Evolutionary conservation across 23 tunicate genomes (phyloP).

Genomic region (Corella eumyota): DNA sequence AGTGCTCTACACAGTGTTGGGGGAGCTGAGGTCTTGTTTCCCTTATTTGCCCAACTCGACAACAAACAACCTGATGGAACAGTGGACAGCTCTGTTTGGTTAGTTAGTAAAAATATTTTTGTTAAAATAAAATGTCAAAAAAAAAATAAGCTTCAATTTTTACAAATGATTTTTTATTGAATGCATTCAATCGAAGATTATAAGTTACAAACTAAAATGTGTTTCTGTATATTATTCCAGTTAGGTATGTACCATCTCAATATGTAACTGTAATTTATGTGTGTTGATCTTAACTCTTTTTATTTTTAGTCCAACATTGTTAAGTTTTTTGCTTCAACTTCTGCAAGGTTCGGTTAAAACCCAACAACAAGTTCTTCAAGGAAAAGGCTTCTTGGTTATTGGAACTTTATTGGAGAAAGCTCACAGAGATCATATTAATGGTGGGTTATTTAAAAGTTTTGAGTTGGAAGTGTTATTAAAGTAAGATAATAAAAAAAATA

Average conservation of each 20-base stretch:
- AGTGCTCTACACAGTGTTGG: conserved; percentile 95
- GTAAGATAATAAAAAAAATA: too few relatives aligned
- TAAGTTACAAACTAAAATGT: too few relatives aligned
- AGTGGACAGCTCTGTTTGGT: conserved; percentile 79
- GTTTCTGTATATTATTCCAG: too few relatives aligned
- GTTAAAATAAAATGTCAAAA: too few relatives aligned
- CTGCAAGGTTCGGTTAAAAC: conserved; percentile 84
- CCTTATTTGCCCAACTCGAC: conserved; percentile 87
- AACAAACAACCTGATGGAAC: conserved; percentile 65
- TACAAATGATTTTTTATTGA: too few relatives aligned
- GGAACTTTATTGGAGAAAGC: conserved; percentile 78
- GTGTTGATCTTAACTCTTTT: too few relatives aligned
- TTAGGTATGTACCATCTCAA: too few relatives aligned
- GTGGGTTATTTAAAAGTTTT: conserved; percentile 34
- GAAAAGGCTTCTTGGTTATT: conserved; percentile 87
- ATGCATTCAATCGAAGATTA: too few relatives aligned
- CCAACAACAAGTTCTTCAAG: conserved; percentile 86
- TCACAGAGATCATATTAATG: conserved; percentile 59
- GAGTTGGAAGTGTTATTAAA: too few relatives aligned
- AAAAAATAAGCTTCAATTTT: too few relatives aligned
- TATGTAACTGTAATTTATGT: too few relatives aligned
- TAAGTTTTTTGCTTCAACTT: conserved; percentile 67
- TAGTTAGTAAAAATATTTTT: conserved; percentile 2
- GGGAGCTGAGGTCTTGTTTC: conserved; percentile 91
- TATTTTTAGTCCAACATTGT: conserved; percentile 50